Conservation (phyloP, 2,797 vertebrate species). For the Eulemur coronatus region DNA sequence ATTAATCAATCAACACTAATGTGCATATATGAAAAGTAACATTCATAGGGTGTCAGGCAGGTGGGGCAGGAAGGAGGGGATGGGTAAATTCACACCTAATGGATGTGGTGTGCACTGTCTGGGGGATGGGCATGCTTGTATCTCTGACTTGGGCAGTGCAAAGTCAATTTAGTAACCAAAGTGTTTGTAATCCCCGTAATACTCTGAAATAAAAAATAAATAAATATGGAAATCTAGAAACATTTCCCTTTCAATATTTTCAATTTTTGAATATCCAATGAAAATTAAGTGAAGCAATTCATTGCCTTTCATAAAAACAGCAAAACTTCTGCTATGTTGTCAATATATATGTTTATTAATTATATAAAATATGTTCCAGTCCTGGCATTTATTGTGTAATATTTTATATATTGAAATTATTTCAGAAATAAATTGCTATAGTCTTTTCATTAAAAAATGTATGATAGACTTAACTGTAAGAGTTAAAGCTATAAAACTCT, state of each 20-base stretch:
- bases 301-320: neutral
- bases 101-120: too few species aligned
- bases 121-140: too few species aligned
- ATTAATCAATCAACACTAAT: too few species aligned
- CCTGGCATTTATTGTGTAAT: conserved; percentile 56
- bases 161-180: too few species aligned
- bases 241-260: neutral
- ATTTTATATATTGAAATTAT: conserved; percentile 72
- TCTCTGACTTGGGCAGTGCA: too few species aligned
- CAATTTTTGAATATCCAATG: neutral
- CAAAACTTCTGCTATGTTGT: conserved; percentile 8
- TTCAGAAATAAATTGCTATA: conserved; percentile 77
- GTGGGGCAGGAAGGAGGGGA: too few species aligned
- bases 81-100: too few species aligned
- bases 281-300: neutral
- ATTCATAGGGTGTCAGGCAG: too few species aligned
- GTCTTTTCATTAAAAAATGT: conserved; percentile 72
- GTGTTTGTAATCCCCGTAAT: too few species aligned
- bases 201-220: too few species aligned
- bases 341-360: conserved; percentile 70
- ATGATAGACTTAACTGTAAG: neutral
- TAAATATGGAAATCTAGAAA: neutral
- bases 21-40: too few species aligned
- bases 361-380: conserved; percentile 71
- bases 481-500: neutral